phyloP scores from a whole-genome alignment of 2,797 vertebrate genomes.

The Cryptoprocta ferox region DNA sequence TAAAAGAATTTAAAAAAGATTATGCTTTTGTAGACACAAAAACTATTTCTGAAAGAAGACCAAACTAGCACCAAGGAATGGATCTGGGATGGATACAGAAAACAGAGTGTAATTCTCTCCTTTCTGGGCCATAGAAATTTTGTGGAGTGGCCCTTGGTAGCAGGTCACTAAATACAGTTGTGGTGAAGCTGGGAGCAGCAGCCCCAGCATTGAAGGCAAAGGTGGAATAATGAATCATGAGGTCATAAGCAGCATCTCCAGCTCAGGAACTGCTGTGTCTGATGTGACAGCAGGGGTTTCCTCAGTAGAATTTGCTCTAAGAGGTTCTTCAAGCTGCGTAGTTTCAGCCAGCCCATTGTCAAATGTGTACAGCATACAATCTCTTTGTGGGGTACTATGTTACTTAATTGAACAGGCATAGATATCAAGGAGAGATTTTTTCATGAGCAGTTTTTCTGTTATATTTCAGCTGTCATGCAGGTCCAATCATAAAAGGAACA shows the following conservation, averaged over 20 bases:
- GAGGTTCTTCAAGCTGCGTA: neutral
- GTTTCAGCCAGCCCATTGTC: neutral
- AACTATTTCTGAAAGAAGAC: slow-evolving; percentile 43
- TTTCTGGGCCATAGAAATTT: neutral
- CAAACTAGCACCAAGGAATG: neutral
- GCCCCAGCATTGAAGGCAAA: neutral
- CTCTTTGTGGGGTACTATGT: neutral
- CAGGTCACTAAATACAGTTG: neutral
- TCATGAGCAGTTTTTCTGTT: neutral
- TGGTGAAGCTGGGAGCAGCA: neutral
- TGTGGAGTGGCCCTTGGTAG: neutral
- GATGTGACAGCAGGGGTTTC: neutral
- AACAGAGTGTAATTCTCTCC: neutral
- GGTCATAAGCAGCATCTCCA: neutral
- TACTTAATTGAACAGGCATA: neutral
- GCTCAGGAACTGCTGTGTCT: neutral
- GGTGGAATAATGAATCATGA: neutral
- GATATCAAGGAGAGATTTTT: neutral
- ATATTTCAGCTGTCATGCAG: neutral
- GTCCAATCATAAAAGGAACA: neutral
- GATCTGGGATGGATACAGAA: neutral
- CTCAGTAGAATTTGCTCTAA: neutral
- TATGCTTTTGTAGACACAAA: neutral
- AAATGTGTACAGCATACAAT: neutral
- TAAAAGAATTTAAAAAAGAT: neutral